Base-by-base conservation (phyloP, 37 sponge, comb jelly and placozoan species). In the Lycopodina hypogea region DNA sequence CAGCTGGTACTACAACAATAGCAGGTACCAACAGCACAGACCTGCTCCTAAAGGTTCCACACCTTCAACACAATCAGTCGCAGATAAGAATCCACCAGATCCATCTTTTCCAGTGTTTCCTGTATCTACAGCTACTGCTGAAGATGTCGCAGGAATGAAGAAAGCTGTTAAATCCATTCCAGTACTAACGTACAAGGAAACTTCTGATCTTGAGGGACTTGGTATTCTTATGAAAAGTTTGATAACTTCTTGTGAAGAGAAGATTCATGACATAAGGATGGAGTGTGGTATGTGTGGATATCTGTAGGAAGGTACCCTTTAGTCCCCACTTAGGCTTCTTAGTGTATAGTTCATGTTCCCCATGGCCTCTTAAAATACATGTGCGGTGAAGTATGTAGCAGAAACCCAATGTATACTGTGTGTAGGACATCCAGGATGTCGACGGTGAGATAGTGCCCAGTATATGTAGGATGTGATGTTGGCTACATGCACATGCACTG, bases 161-260 rank as follows among this genome's bases (percentile, higher is more conserved):
- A 45, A 9, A 45, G 9, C 48, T 19, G 19, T 1, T 32, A 15
- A 28, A 35, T 26, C 67, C 26, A 30, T 36, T 66, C 35, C 67
- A 66, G 32, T 66, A 3, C 67, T 61, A 7, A 14, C 36, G 36
- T 35, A 26, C 36, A 9, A 30, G 66, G 17, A 65, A 34, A 32
- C 12, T 32, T 65, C 60, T 26, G 28, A 30, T 32, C 66, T 65
- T 2, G 66, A 65, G 3, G 30, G 33, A 17, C 17, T 65, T 65
- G 34, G 30, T 30, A 34, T 2, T 65, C 66, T 65, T 4, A 12
- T 65, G 17, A 30, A 34, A 9, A 32, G 35, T 9, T 30, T 65
- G 66, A 30, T 65, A 34, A 65, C 7, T 3, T 65, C 66, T 34
- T 65, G 66, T 65, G 66, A 65, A 65, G 34, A 65, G 30, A 65